These are phyloP conservation scores for Camponotus pennsylvanicus DNA, from an alignment of 1,140 invertebrate genomes.

Conservation along the genomic window DNA sequence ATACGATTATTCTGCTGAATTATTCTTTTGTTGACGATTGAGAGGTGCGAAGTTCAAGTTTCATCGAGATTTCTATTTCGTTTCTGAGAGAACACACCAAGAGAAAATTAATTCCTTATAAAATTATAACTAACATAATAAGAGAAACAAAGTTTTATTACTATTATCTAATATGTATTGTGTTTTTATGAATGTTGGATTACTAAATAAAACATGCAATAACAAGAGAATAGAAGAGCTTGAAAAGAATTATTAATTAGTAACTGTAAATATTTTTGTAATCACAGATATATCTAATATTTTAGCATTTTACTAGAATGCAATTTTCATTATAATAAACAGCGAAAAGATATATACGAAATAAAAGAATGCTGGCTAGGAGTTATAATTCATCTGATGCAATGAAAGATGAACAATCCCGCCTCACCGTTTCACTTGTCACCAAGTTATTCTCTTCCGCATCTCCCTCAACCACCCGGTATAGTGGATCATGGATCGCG, in stretches of 20 bases:
- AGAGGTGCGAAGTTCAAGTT: too few species aligned
- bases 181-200: not conserved
- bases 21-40: too few species aligned
- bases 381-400: not conserved
- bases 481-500: constrained; percentile 14
- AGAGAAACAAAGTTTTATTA: constrained; percentile 18
- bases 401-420: not conserved
- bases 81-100: too few species aligned
- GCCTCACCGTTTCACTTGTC: constrained; percentile 8
- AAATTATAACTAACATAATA: not conserved
- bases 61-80: too few species aligned
- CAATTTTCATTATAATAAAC: not conserved
- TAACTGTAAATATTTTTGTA: not conserved
- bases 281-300: not conserved
- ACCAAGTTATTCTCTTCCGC: not conserved
- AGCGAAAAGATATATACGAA: not conserved
- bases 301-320: not conserved
- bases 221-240: not conserved
- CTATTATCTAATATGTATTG: not conserved
- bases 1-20: too few species aligned
- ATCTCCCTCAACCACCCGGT: not conserved
- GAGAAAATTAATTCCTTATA: not conserved
- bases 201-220: not conserved
- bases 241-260: not conserved
- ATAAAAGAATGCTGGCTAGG: not conserved